Percentiles rank a stretch among this genome's conserved stretches.
These are phyloP conservation scores for Poeciliopsis paucimaculata DNA, from an alignment of 2,797 vertebrate genomes.

Conservation along the genomic window DNA sequence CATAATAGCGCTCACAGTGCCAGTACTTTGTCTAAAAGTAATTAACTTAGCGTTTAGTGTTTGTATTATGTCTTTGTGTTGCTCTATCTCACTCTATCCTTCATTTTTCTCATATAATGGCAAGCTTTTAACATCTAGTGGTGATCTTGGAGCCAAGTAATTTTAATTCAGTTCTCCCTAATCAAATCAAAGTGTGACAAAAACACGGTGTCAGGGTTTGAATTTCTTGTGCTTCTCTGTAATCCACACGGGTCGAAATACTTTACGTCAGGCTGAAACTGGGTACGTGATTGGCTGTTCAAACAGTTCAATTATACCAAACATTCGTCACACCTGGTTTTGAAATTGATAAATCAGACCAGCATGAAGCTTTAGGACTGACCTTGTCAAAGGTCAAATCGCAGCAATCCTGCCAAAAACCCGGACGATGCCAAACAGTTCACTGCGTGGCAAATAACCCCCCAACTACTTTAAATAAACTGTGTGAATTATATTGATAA, in stretches of 20 bases:
- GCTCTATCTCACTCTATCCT: not conserved
- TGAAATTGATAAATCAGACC: not conserved
- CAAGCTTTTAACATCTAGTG: not conserved
- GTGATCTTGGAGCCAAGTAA: not conserved
- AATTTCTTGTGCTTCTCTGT: not conserved
- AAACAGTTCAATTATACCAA: not conserved
- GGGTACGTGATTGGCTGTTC: not conserved
- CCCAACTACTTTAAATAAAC: not conserved
- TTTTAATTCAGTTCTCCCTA: not conserved
- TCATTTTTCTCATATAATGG: not conserved
- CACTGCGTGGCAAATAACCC: not conserved
- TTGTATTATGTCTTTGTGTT: not conserved
- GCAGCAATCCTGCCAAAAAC: not conserved
- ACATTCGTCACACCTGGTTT: not conserved
- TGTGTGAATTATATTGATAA: not conserved
- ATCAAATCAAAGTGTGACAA: not conserved
- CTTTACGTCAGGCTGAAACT: not conserved
- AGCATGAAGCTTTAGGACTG: not conserved
- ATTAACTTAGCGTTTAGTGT: not conserved
- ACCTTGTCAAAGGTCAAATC: not conserved
- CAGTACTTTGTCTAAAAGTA: not conserved
- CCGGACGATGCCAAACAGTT: not conserved
- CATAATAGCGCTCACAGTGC: not conserved
- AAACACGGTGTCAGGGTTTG: not conserved
- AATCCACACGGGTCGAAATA: not conserved